Evolutionary conservation across 2,113 vertebrate species (phyloP).

Genomic region (Vidua macroura): DNA sequence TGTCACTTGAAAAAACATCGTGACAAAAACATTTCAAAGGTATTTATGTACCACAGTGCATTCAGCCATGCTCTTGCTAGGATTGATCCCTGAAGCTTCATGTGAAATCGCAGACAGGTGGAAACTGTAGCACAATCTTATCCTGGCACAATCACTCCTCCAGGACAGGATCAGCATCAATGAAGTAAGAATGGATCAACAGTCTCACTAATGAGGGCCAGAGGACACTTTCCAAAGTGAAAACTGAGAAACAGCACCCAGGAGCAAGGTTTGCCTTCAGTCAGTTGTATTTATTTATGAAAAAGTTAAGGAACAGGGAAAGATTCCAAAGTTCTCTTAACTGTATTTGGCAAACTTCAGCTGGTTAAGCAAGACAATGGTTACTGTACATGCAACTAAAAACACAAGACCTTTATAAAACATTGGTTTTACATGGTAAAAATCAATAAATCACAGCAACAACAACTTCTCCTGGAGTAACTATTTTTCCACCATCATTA

Average conservation of each 20-base stretch:
- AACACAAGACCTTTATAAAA: background rate
- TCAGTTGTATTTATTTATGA: background rate
- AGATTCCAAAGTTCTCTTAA: background rate
- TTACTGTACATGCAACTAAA: background rate
- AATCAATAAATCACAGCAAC: background rate
- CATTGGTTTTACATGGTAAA: background rate
- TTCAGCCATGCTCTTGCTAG: background rate
- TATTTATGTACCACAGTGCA: background rate
- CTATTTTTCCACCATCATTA: background rate
- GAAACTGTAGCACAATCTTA: background rate
- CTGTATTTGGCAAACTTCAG: background rate
- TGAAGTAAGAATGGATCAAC: background rate
- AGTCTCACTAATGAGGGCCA: background rate
- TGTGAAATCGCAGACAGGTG: background rate
- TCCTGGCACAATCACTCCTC: background rate
- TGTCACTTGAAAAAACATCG: background rate
- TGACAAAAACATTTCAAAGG: background rate
- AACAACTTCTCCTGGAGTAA: background rate
- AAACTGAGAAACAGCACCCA: background rate
- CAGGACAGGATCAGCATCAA: background rate
- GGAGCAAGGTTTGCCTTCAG: background rate
- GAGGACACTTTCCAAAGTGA: background rate
- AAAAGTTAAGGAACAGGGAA: background rate
- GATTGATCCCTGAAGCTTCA: background rate
- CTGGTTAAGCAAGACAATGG: background rate